phyloP scores from a whole-genome alignment of 2,113 vertebrate genomes.

The Dendropsophus ebraccatus region DNA sequence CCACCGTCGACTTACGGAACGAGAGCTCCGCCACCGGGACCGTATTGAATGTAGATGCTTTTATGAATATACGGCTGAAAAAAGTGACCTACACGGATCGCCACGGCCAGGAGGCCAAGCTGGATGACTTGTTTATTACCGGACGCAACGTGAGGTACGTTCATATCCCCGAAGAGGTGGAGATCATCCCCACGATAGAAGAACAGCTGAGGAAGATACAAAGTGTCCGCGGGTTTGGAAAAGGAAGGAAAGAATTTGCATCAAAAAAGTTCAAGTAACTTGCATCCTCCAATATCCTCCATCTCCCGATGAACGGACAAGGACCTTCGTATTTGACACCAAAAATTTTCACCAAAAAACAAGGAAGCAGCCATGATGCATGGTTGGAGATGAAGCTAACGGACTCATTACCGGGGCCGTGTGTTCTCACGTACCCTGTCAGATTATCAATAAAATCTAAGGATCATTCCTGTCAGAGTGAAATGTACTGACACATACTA shows the following conservation, averaged over 20 bases:
- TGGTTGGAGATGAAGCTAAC: too few relatives aligned
- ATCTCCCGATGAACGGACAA: background rate
- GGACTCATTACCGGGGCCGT: too few relatives aligned
- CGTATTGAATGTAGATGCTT: constrained; percentile 89
- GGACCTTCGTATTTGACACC: background rate
- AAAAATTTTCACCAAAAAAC: too few relatives aligned
- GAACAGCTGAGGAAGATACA: constrained; percentile 85
- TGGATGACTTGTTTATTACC: constrained; percentile 88
- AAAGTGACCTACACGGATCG: constrained; percentile 84
- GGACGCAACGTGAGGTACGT: constrained; percentile 92
- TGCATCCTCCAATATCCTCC: background rate
- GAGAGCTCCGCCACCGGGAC: constrained; percentile 86
- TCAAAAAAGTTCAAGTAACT: constrained; percentile 63
- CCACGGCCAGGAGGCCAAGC: constrained; percentile 66
- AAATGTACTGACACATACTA: too few relatives aligned
- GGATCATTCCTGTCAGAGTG: too few relatives aligned
- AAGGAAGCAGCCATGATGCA: too few relatives aligned
- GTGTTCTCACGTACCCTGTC: too few relatives aligned
- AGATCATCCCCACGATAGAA: constrained; percentile 87
- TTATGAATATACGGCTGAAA: constrained; percentile 92
- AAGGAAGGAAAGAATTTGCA: constrained; percentile 85
- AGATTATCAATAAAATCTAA: too few relatives aligned
- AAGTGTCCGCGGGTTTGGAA: constrained; percentile 82
- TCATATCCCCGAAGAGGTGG: constrained; percentile 88
- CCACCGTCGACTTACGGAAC: constrained; percentile 90